Evolutionary conservation across 2,888 invertebrate species (phyloP).

Genomic region (Andrena flavipes): DNA sequence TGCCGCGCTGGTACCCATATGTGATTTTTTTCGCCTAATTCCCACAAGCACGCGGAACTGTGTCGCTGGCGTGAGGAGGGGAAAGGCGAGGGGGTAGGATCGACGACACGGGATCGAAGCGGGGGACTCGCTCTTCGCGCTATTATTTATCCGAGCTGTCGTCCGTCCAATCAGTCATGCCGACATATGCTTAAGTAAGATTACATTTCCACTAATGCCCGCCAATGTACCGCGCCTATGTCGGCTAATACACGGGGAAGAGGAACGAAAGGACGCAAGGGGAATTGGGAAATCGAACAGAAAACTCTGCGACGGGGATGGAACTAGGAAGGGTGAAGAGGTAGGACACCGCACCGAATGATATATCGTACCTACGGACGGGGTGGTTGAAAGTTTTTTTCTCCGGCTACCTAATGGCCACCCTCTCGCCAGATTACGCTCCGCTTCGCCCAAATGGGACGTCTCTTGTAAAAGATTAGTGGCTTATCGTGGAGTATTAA

Average conservation of each 20-base stretch:
- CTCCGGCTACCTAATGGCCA: slow-evolving; percentile 77
- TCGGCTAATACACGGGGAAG: slow-evolving; percentile 57
- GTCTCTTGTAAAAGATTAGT: slow-evolving; percentile 80
- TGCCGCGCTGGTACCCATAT: slow-evolving; percentile 77
- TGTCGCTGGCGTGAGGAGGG: slow-evolving; percentile 21
- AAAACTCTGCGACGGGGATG: slow-evolving; percentile 38
- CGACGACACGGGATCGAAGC: slow-evolving; percentile 49
- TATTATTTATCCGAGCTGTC: slow-evolving; percentile 82
- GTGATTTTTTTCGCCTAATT: slow-evolving; percentile 78
- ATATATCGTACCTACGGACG: slow-evolving; percentile 75
- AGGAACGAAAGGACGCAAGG: slow-evolving; percentile 23
- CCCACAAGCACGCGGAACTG: slow-evolving; percentile 68
- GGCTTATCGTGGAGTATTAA: slow-evolving; percentile 81
- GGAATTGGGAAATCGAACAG: slow-evolving; percentile 54
- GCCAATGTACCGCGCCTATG: slow-evolving; percentile 56
- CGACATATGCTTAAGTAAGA: slow-evolving; percentile 84
- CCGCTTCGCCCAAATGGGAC: slow-evolving; percentile 77
- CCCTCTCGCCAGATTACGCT: slow-evolving; percentile 82
- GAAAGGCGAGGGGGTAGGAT: slow-evolving; percentile 35
- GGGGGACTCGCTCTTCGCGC: slow-evolving; percentile 61
- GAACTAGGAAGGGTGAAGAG: slow-evolving; percentile 49
- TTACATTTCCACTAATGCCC: slow-evolving; percentile 83
- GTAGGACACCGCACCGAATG: slow-evolving; percentile 69
- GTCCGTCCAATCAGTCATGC: slow-evolving; percentile 82
- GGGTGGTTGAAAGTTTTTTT: slow-evolving; percentile 69